Base-by-base conservation (phyloP, 2,797 vertebrate genomes). In the Muscicapa comitata region DNA sequence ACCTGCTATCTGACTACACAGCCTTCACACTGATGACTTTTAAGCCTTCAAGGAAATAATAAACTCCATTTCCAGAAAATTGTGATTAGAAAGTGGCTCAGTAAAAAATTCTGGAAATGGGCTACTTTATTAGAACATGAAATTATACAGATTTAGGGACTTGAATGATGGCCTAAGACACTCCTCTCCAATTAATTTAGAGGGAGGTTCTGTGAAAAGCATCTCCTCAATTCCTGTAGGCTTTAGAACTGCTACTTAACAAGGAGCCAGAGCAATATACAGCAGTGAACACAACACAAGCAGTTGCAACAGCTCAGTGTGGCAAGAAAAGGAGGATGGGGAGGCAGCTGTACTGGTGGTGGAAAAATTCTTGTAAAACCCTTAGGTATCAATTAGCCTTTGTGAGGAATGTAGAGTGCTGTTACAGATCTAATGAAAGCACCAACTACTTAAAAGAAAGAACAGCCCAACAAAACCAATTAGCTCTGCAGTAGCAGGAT, bases 251-350 rank as follows among this genome's bases (percentile, higher is more conserved):
- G 59, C 47, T 50, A 4, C 20, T 43, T 84, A 66, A 59, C 24
- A 62, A 57, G 43, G 17, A 53, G 31, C 45, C 35, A 21, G 7
- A 54, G 9, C 11, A 81, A 26, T 12, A 33, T 7, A 37, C 1
- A 9, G 43, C 23, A 75, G 31, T 0, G 0, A 80, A 62, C 0
- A 0, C 37, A 53, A 13, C 28, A 18, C 1, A 1, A 73, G 54
- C 11, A 31, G 10, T n/a, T 81, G 47, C 63, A 43, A 53, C 6
- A 6, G 24, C 21, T 86, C 50, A 43, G 19, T 26, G 50, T 1
- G 11, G 15, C 63, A 82, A 75, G 70, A 25, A 81, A 80, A 54
- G 13, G 20, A 78, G 38, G 85, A 45, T 2, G 8, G 18, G 40
- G 8, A 91, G 40, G 53, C 14, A 79, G 43, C 14, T 86, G 35